Base-by-base conservation (phyloP, 2,888 invertebrate species). In the Hybos culiciformis region DNA sequence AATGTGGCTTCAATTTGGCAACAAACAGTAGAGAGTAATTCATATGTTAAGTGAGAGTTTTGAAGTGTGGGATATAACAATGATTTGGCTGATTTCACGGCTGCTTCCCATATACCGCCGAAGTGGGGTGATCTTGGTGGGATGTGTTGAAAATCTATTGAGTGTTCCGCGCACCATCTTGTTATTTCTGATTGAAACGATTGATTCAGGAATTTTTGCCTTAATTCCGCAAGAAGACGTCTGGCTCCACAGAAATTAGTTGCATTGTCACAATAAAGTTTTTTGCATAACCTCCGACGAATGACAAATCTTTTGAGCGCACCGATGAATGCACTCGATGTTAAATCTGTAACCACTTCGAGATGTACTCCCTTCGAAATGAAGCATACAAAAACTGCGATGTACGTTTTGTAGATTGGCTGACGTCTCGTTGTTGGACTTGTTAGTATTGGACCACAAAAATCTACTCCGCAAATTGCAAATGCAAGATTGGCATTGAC, bases 181-280 rank as follows among this genome's bases (percentile, higher is more conserved):
- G 31, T 24, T 4, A 45, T 48, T 15, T 26, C 17, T 6, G 33
- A 20, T 36, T 45, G 32, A 3, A 37, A 15, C 18, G 46, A 41
- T 8, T 50, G 46, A n/a, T 46, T 26, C 23, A 44, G 33, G 37
- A 47, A 48, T 14, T 11, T 33, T 1, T 42, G 7, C 6, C 34
- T 42, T 17, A 51, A 31, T 14, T 49, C 44, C 11, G 46, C 32
- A n/a, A 51, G 20, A 17, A 46, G 38, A 12, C 42, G 32, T 14
- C 46, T 39, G n/a, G 48, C 45, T 11, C 46, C 50, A 11, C 46
- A 46, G 33, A 50, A 50, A 37, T 48, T 50, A n/a, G 46, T 48
- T 9, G 45, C 49, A 38, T 51, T 51, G 23, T 51, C 46, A 19
- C 49, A 49, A 31, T 41, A 43, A 2, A 51, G 23, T 8, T 43